Evolutionary conservation across 2,797 vertebrate genomes (phyloP), one percentile per base, ranked within the genome.

Genomic region (Sebastolobus altivelis): DNA sequence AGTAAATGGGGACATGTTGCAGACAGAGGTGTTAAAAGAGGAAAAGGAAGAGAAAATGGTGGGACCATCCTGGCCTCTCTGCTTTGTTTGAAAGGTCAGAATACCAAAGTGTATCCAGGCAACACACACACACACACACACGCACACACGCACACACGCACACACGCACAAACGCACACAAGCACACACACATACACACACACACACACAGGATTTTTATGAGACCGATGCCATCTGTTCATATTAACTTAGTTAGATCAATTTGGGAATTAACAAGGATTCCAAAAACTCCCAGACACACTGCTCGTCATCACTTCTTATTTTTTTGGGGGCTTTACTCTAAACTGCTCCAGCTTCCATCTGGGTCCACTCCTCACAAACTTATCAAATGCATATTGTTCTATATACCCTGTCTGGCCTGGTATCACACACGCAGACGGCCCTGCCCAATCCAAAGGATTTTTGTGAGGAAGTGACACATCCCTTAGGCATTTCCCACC

Each of bases 401-500:
- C 65, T 61, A 74, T 86, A n/a, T 38, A 74, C 60, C 61, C 70
- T 56, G 77, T 82, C 74, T 73, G 87, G 76, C 61, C 66, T 84
- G 77, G 68, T 89, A 91, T 90, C 83, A 82, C 81, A 77, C 76
- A 71, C 40, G n/a, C 62, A 33, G 62, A 72, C 79, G 80, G 79
- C 87, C 88, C 83, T 90, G 89, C 88, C 90, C 90, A 70, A 72
- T 76, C 84, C 68, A 62, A 78, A 77, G 75, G 80, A 84, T 89
- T 87, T 83, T 66, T 65, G 76, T 58, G 78, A 94, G 94, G 93
- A 95, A 91, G 79, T 95, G 94, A 95, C 89, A 91, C 86, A 91
- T 91, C 88, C 73, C 76, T 83, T 43, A 77, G 89, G 93, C 85
- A 93, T 95, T 94, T 95, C 90, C 63, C 94, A 92, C 80, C 73